These are phyloP conservation scores for Nansenia antarctica DNA, from an alignment of 2,113 vertebrate species.

Conservation along the genomic window DNA sequence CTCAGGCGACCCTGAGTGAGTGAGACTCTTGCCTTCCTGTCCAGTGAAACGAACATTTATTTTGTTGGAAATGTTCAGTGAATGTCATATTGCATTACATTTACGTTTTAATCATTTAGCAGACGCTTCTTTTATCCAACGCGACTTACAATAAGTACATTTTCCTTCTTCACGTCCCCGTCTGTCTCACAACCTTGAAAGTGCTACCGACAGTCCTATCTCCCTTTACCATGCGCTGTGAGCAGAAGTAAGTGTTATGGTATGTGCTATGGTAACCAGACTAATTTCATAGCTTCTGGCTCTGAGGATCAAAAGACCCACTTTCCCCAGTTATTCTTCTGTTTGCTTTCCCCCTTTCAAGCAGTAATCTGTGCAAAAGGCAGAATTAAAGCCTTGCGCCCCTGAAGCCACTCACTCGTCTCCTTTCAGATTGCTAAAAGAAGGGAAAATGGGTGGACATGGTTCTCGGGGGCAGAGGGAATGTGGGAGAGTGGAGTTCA, in stretches of 20 bases:
- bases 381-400: slow-evolving; percentile 46
- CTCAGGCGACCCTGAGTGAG: too few species aligned
- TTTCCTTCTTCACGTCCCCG: too few species aligned
- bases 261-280: slow-evolving; percentile 46
- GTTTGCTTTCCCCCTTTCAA: slow-evolving; percentile 54
- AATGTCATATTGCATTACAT: too few species aligned
- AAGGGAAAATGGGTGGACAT: slow-evolving; percentile 33
- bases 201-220: too few species aligned
- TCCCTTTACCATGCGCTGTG: slow-evolving; percentile 53
- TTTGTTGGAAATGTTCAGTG: too few species aligned
- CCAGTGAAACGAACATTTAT: too few species aligned
- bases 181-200: too few species aligned
- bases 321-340: slow-evolving; percentile 34
- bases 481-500: slow-evolving; percentile 19
- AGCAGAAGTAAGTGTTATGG: too few species aligned
- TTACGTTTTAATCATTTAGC: too few species aligned
- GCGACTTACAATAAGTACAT: too few species aligned
- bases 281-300: slow-evolving; percentile 63
- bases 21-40: too few species aligned
- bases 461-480: slow-evolving; percentile 27
- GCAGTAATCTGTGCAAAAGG: slow-evolving; percentile 54
- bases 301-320: slow-evolving; percentile 59
- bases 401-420: slow-evolving; percentile 36
- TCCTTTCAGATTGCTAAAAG: slow-evolving; percentile 42
- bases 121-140: too few species aligned